Evolutionary conservation across 2,797 vertebrate species (phyloP).

Genomic region (Eutrigla gurnardus): DNA sequence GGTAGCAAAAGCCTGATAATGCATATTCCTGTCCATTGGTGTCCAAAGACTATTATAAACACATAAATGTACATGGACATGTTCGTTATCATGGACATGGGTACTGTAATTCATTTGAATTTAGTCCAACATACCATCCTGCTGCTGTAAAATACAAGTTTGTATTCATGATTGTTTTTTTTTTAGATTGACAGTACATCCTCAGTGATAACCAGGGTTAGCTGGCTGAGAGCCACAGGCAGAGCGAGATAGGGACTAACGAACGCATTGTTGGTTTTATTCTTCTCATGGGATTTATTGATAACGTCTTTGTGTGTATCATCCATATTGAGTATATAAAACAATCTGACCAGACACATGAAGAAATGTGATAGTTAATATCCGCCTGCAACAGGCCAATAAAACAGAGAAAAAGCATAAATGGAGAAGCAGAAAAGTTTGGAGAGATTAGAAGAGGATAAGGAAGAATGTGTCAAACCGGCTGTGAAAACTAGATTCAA

Average conservation of each 20-base stretch:
- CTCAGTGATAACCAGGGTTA: not conserved
- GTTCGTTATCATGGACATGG: not conserved
- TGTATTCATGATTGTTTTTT: not conserved
- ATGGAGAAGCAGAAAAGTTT: slow-evolving; percentile 34
- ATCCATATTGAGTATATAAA: not conserved
- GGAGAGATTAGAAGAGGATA: slow-evolving; percentile 35
- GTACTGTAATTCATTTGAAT: not conserved
- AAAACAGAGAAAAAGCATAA: slow-evolving; percentile 17
- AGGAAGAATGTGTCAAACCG: slow-evolving; percentile 50
- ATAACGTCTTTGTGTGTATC: not conserved
- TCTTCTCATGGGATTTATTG: slow-evolving; percentile 2
- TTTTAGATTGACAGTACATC: not conserved
- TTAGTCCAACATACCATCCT: not conserved
- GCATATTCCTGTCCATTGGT: not conserved
- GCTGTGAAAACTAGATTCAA: slow-evolving; percentile 56
- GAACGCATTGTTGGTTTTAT: not conserved
- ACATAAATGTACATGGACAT: not conserved
- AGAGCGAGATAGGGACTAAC: not conserved
- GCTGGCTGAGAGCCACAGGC: not conserved
- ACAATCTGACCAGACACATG: not conserved
- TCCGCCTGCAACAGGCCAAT: not conserved
- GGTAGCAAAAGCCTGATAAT: not conserved
- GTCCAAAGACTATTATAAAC: not conserved
- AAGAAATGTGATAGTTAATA: slow-evolving; percentile 6
- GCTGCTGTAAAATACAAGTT: not conserved